Conservation (phyloP, 2,888 invertebrate genomes). For the Leptinotarsa peninsularis region DNA sequence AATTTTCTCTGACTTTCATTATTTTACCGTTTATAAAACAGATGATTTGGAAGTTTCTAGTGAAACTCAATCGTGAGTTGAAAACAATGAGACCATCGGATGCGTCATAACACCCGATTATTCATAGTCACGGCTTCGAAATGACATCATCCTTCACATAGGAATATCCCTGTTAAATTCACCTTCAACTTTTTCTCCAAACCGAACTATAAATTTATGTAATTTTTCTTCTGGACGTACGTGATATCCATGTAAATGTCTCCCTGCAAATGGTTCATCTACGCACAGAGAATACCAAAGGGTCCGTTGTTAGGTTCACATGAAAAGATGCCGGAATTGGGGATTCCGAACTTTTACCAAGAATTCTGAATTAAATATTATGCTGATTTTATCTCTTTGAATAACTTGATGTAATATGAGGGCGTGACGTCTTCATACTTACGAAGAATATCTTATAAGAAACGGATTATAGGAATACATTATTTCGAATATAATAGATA, state of each 20-base stretch:
- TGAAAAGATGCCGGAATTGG: conserved; percentile 29
- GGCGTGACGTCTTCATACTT: conserved; percentile 27
- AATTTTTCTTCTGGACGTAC: conserved; percentile 44
- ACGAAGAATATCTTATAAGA: conserved; percentile 17
- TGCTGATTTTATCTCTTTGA: conserved; percentile 40
- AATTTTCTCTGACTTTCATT: too few species aligned
- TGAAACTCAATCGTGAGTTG: background rate
- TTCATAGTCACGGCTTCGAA: conserved; percentile 24
- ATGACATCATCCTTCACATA: conserved; percentile 32
- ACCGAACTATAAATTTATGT: conserved; percentile 41
- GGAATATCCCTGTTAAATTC: conserved; percentile 35
- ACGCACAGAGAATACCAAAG: conserved; percentile 33
- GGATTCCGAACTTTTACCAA: conserved; percentile 40
- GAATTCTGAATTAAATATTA: conserved; percentile 44
- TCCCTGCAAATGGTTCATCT: conserved; percentile 35
- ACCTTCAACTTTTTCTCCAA: conserved; percentile 40
- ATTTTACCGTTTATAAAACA: too few species aligned
- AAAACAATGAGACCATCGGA: background rate
- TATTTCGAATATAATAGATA: conserved; percentile 13
- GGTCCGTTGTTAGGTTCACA: conserved; percentile 22
- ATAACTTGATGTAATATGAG: conserved; percentile 24
- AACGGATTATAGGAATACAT: conserved; percentile 18
- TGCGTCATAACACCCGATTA: background rate
- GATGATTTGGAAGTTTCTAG: too few species aligned
- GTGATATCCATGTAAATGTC: conserved; percentile 39